Base-by-base conservation (phyloP, 2,888 invertebrate genomes). In the Acanthosoma haemorrhoidale region DNA sequence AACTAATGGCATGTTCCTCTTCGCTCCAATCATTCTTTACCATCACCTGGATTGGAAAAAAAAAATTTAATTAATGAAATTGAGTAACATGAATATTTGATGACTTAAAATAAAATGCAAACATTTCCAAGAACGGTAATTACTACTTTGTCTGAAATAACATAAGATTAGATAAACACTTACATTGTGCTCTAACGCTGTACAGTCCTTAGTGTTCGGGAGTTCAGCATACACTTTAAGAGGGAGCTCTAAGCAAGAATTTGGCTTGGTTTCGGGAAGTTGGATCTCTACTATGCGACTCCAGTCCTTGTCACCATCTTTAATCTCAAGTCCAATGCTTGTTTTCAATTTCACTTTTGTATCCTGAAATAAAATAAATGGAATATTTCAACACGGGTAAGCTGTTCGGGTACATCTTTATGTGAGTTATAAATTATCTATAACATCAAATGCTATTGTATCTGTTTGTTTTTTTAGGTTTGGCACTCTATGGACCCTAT, bases 171-270 rank as follows among this genome's bases (percentile, higher is more conserved):
- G 18, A 39, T 25, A 38, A 66, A 32, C 18, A 71, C 80, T 80
- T 75, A 87, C 89, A 78, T 86, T 88, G 78, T 91, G 90, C 76
- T 91, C 90, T 77, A 90, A 84, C 73, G 84, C 85, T 76, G 87
- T 87, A 73, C 87, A 84, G 76, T 86, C 85, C 76, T 84, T 89
- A 75, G 88, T 87, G 21, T 90, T 87, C 29, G 89, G 89, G 75
- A 93, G 80, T 70, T 88, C 88, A 2, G 92, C 90, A 68, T 91
- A 84, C 32, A 92, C 84, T 70, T 89, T 81, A 3, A 75, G 63
- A 11, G 73, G 74, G 34, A 73, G 69, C n/a, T 81, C 81, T 0
- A 84, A 82, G 1, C 85, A 86, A 75, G 86, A 83, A 76, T 91
- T 91, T 0, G 90, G 88, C 74, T 85, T 83, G 70, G 86, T 84